Evolutionary conservation across 2,888 invertebrate genomes (phyloP), one percentile per base, ranked within the genome.

Genomic region (Rugalucina vietnamica): DNA sequence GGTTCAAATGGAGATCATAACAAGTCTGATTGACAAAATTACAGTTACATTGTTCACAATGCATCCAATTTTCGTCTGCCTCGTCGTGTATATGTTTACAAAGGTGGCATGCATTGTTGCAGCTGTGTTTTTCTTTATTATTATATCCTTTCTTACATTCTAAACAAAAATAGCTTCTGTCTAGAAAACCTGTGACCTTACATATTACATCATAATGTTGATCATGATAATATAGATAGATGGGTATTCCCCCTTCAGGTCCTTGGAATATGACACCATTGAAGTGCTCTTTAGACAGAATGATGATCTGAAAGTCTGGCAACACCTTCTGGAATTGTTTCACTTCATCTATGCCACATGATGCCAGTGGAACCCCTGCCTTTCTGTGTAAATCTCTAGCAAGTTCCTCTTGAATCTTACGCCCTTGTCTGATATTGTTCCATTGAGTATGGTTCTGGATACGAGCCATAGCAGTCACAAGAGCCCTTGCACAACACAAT

Each of bases 121-220:
- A 72, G 8, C 5, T 37, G 27, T 72, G 72, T 10, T 72, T 43
- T 21, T 39, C 69, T 72, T 36, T 72, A 24, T 72, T 12, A 72
- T 24, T 27, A 36, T 37, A 72, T 18, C 72, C 72, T 24, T 72
- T 72, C 29, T 72, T 8, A 27, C 72, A 72, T 10, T 18, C n/a
- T 12, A 4, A 4, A 75, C 72, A 74, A 34, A n/a, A 74, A 49
- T 74, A 74, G n/a, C 18, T 50, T 34, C 27, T 43, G 14, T 5
- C 10, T 18, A 49, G 49, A 50, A 74, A 74, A 14, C 8, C 74
- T 10, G 74, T 18, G 49, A 74, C 49, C 3, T 8, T 49, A 4
- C n/a, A n/a, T 29, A 74, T 74, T 5, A 74, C 74, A 50, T 74
- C 74, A 50, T 74, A 74, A 49, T 74, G 74, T 29, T 50, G 10